Evolutionary conservation across 2,888 invertebrate species (phyloP), one percentile per base, ranked within the genome.

Genomic region (Lithophane semibrunnea): DNA sequence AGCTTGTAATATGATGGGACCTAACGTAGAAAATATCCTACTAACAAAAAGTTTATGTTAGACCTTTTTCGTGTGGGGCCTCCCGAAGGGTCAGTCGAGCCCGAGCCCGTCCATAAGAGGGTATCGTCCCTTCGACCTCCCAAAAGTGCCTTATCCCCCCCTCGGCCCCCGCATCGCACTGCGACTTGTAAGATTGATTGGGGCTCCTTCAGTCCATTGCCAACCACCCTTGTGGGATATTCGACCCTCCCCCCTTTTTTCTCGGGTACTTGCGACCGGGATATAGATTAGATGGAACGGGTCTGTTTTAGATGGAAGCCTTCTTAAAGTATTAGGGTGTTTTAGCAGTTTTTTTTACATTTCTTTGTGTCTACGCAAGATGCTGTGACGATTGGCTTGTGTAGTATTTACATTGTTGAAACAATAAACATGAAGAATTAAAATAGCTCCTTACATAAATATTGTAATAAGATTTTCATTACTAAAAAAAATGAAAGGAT

Each of bases 151-250:
- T 90, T 89, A 89, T 86, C 90, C 90, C 89, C 86, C 85, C 82
- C 88, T 79, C 77, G 79, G 72, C 79, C 87, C 86, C 89, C 88
- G 88, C 92, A 91, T 91, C 92, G 93, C 94, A 92, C 91, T 92
- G 95, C 96, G 96, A 96, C 96, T 96, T 96, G 96, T 96, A 97
- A 97, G 97, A 97, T 97, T 97, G 97, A 97, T 97, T 97, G 97
- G 97, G 96, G 95, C 96, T 96, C 96, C 96, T 96, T 96, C 95
- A 96, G 96, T 96, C 97, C 97, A 96, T 96, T 95, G 95, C 96
- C 92, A 93, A 90, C 95, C 95, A 94, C 93, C 94, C 94, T 91
- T 94, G 94, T 89, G 95, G 95, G 96, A 94, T 95, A 95, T 94
- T 95, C 95, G 94, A 94, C 94, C 96, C 95, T 92, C 93, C 95